A percentile compares a stretch with the other conserved stretches of the same genome.
phyloP scores from a whole-genome alignment of 2,888 invertebrate species.

The Apamea epomidion region DNA sequence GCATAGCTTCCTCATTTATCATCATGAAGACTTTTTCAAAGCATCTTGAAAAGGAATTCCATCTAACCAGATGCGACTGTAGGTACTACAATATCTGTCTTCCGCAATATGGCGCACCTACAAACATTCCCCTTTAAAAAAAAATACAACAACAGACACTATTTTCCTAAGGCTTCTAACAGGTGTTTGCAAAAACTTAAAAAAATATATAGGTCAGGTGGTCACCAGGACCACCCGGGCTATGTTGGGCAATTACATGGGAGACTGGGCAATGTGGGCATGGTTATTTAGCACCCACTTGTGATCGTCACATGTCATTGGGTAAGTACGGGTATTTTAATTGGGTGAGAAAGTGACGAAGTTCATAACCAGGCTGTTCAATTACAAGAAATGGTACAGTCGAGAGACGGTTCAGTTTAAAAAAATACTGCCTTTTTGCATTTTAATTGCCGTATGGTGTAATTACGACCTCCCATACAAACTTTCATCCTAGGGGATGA shows the following conservation, averaged over 20 bases:
- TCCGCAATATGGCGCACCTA: not conserved
- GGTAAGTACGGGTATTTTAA: constrained; percentile 6
- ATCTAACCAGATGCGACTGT: not conserved
- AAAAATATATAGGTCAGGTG: constrained; percentile 75
- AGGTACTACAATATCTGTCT: not conserved
- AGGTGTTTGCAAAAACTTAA: constrained; percentile 63
- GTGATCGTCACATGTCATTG: constrained; percentile 31
- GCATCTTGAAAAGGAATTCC: not conserved
- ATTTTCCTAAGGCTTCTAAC: constrained; percentile 70
- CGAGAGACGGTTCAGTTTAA: too few species aligned
- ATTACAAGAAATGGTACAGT: too few species aligned
- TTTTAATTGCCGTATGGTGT: too few species aligned
- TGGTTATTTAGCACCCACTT: constrained; percentile 25
- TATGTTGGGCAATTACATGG: constrained; percentile 73
- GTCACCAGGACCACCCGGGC: constrained; percentile 75
- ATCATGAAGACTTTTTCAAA: not conserved
- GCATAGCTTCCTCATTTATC: not conserved
- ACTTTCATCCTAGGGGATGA: not conserved
- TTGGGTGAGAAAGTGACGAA: constrained; percentile 29
- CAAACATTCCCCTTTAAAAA: not conserved
- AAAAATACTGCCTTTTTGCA: too few species aligned
- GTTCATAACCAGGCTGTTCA: too few species aligned
- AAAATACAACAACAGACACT: constrained; percentile 5
- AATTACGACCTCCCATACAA: not conserved
- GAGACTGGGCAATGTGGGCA: constrained; percentile 71